Percentiles rank a stretch among this genome's conserved stretches.
Evolutionary conservation across 1,140 invertebrate genomes (phyloP).

Genomic region (Oscheius sp.): DNA sequence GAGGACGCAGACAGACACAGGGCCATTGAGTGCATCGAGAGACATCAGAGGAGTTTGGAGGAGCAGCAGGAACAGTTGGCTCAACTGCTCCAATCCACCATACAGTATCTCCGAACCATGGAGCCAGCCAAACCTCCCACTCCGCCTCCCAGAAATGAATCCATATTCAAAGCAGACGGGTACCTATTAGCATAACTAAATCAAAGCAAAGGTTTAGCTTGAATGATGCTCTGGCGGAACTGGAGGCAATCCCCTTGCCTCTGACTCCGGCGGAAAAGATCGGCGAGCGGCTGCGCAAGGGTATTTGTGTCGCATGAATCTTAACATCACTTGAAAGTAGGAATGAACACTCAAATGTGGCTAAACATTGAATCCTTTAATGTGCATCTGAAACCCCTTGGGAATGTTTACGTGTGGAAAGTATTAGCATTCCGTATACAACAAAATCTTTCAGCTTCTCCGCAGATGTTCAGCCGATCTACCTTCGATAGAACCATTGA

Average conservation of each 20-base stretch:
- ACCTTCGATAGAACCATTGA: constrained; percentile 5
- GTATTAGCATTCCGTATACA: no score
- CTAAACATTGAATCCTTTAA: no score
- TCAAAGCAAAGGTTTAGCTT: constrained; percentile 8
- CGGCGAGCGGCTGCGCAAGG: neutral
- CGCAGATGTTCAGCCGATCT: constrained; percentile 4
- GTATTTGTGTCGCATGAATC: no score
- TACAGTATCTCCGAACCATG: constrained; percentile 31
- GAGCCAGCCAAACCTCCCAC: constrained; percentile 5
- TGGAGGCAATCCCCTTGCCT: constrained; percentile 15
- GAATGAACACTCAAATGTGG: no score
- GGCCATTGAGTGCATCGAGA: constrained; percentile 44
- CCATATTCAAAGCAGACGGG: constrained; percentile 8
- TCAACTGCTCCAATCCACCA: constrained; percentile 36
- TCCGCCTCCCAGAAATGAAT: constrained; percentile 12
- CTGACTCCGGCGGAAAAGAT: neutral
- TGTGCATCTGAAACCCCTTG: no score
- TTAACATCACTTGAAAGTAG: no score
- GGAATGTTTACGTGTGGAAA: no score
- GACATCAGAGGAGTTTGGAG: constrained; percentile 38
- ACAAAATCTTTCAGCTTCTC: neutral
- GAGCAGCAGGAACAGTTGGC: constrained; percentile 41
- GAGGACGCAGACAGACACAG: constrained; percentile 27
- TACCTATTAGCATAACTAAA: neutral
- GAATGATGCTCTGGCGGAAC: constrained; percentile 20